phyloP scores from a whole-genome alignment of 2,113 vertebrate genomes.

The Misgurnus anguillicaudatus region DNA sequence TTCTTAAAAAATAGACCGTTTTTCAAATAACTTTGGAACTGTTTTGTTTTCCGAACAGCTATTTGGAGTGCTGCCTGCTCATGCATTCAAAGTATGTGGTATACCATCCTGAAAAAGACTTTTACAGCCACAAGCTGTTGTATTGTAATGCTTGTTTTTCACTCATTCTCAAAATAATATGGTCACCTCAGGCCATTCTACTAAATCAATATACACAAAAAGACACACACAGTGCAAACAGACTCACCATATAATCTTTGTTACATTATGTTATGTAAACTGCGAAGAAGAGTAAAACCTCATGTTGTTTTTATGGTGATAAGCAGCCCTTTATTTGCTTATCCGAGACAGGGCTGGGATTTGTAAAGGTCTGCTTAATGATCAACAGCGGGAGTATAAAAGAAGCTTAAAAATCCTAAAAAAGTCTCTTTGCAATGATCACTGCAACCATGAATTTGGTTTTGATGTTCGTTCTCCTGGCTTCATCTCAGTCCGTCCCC shows the following conservation, averaged over 20 bases:
- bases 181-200: not conserved
- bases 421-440: constrained; percentile 1
- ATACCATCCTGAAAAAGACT: not conserved
- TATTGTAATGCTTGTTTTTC: not conserved
- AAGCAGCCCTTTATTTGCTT: constrained; percentile 32
- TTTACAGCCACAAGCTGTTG: not conserved
- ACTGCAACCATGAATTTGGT: constrained; percentile 68
- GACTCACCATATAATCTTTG: no score
- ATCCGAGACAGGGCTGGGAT: not conserved
- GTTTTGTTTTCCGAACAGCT: not conserved
- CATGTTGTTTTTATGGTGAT: not conserved
- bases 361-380: constrained; percentile 65
- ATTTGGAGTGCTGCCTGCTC: not conserved
- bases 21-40: no score
- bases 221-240: not conserved
- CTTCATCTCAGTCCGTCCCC: constrained; percentile 65
- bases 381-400: constrained; percentile 53
- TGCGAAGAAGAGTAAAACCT: not conserved
- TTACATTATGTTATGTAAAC: no score
- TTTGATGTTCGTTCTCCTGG: constrained; percentile 64
- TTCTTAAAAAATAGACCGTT: no score
- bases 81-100: not conserved
- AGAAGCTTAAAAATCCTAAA: constrained; percentile 22
- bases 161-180: not conserved
- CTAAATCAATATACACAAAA: constrained; percentile 1